Conservation (phyloP, 2,113 vertebrate species). For the Podarcis muralis region DNA sequence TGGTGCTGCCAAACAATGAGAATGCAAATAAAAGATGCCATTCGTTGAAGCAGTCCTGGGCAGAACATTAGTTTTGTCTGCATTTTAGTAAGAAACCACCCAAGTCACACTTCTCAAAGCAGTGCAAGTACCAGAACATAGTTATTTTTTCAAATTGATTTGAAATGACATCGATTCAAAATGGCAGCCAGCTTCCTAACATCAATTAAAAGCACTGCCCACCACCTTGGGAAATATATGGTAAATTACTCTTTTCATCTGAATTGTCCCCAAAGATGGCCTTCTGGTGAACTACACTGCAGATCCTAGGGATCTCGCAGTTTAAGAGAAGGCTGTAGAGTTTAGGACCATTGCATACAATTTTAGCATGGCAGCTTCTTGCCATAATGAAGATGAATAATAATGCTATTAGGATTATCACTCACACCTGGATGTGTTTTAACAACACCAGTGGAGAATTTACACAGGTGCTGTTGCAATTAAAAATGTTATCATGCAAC, state of each 20-base stretch:
- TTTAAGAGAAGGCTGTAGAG: neutral
- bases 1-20: neutral
- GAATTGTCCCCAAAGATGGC: neutral
- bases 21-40: neutral
- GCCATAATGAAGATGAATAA: slow-evolving; percentile 19
- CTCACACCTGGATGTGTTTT: slow-evolving; percentile 27
- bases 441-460: slow-evolving; percentile 14
- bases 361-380: slow-evolving; percentile 21
- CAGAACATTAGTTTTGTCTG: too few species aligned
- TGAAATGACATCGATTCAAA: neutral
- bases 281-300: neutral
- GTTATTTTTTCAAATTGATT: too few species aligned
- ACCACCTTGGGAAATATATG: neutral
- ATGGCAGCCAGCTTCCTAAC: neutral
- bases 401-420: slow-evolving; percentile 26
- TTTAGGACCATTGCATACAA: slow-evolving; percentile 13
- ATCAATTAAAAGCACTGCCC: too few species aligned
- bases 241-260: slow-evolving; percentile 16
- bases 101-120: too few species aligned
- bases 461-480: slow-evolving; percentile 17
- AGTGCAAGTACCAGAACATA: too few species aligned
- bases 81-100: too few species aligned
- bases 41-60: too few species aligned
- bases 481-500: slow-evolving; percentile 20
- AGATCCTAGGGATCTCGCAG: slow-evolving; percentile 5